A percentile compares a stretch with the other conserved stretches of the same genome.
phyloP scores from a whole-genome alignment of 2,797 vertebrate genomes.

The Tokudaia muenninki region DNA sequence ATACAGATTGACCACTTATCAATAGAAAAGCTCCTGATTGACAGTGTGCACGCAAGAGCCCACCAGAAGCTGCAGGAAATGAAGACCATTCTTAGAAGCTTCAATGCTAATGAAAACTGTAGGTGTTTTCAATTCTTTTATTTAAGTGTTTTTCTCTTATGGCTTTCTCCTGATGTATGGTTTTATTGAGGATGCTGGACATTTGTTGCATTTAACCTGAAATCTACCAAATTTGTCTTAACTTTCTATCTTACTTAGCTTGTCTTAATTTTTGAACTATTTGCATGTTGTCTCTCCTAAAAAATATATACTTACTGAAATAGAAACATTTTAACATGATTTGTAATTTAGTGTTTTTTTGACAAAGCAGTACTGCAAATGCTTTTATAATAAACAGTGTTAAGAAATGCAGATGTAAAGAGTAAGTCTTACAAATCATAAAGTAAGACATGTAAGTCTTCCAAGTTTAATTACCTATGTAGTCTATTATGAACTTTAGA shows the following conservation, averaged over 20 bases:
- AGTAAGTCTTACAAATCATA: background rate
- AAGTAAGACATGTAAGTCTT: slow-evolving; percentile 18
- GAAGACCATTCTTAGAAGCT: slow-evolving; percentile 96
- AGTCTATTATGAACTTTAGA: slow-evolving; percentile 41
- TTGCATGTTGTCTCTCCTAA: background rate
- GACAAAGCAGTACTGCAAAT: slow-evolving; percentile 41
- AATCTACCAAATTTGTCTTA: slow-evolving; percentile 11
- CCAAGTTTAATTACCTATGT: slow-evolving; percentile 23
- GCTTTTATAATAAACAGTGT: slow-evolving; percentile 56
- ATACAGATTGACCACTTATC: slow-evolving; percentile 98
- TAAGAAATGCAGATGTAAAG: slow-evolving; percentile 51
- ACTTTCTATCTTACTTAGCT: slow-evolving; percentile 51
- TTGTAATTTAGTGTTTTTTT: slow-evolving; percentile 55
- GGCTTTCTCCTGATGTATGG: slow-evolving; percentile 4
- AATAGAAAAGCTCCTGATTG: slow-evolving; percentile 98
- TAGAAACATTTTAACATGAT: slow-evolving; percentile 51
- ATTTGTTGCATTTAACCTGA: slow-evolving; percentile 65
- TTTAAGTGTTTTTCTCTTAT: slow-evolving; percentile 59
- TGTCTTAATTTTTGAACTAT: slow-evolving; percentile 64
- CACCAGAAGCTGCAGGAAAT: slow-evolving; percentile 99
- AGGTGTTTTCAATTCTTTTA: slow-evolving; percentile 85
- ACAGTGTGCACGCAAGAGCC: slow-evolving; percentile 97
- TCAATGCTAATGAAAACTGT: slow-evolving; percentile 97
- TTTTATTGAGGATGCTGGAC: slow-evolving; percentile 42
- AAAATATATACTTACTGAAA: slow-evolving; percentile 38